These are phyloP conservation scores for Hydropotes inermis DNA, from an alignment of 2,113 vertebrate genomes.

Conservation along the genomic window DNA sequence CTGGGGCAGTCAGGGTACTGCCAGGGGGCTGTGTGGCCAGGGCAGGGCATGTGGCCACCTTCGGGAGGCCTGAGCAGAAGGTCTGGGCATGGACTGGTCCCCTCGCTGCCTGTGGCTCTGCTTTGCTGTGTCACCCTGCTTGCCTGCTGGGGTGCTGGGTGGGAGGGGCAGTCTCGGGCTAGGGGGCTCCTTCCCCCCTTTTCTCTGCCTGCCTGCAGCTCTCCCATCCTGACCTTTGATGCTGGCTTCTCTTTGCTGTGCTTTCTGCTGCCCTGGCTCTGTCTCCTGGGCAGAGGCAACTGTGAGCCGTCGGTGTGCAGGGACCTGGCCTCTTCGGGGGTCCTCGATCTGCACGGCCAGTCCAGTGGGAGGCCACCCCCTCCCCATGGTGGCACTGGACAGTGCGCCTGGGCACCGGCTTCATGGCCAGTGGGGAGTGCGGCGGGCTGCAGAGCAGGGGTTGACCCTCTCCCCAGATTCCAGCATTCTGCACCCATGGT, in stretches of 20 bases:
- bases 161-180: neutral
- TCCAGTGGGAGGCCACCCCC: constrained; percentile 6
- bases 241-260: neutral
- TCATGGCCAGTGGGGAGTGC: neutral
- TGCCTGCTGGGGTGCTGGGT: neutral
- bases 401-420: neutral
- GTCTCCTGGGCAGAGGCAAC: neutral
- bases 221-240: neutral
- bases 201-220: neutral
- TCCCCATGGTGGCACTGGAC: neutral
- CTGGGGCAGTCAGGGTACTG: neutral
- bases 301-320: neutral
- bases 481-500: no score
- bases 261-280: neutral
- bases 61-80: neutral
- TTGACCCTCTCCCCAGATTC: neutral
- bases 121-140: neutral
- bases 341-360: no score
- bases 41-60: neutral
- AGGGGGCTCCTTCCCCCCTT: neutral
- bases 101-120: neutral
- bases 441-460: neutral
- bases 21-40: neutral
- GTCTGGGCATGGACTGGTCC: neutral
- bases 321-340: neutral